A percentile compares a stretch with the other conserved stretches of the same genome.
Conservation (phyloP, 2,888 invertebrate genomes). For the Trachelus iudaicus region DNA sequence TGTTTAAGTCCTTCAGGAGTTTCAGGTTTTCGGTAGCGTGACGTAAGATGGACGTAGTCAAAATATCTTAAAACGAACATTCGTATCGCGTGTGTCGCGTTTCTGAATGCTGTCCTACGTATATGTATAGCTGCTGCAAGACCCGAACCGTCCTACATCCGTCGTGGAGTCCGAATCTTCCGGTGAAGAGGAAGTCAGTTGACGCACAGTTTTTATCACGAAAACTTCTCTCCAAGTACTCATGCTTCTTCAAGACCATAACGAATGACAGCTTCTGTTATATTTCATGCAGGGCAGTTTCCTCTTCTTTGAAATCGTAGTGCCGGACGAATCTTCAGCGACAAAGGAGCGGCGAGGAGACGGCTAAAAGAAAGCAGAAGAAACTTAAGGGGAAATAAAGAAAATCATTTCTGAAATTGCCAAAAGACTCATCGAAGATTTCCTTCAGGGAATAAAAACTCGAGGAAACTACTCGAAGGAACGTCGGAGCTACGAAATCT, state of each 20-base stretch:
- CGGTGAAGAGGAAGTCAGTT: slow-evolving; percentile 9
- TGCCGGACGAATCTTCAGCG: slow-evolving; percentile 12
- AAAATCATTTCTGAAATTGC: not conserved
- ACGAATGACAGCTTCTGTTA: slow-evolving; percentile 28
- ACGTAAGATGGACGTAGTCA: not conserved
- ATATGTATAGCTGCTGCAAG: not conserved
- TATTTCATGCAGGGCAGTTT: slow-evolving; percentile 10
- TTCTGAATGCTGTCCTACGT: not conserved
- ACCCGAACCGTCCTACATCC: not conserved
- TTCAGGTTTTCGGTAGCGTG: not conserved
- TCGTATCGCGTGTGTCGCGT: not conserved
- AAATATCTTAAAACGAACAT: not conserved
- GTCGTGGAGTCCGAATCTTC: not conserved
- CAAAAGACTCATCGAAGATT: not conserved
- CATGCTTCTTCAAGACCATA: slow-evolving; percentile 18
- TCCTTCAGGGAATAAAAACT: not conserved
- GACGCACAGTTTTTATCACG: slow-evolving; percentile 17
- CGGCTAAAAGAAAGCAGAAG: not conserved
- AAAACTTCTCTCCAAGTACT: slow-evolving; percentile 24
- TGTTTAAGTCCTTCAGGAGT: not conserved
- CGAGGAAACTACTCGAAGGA: not conserved
- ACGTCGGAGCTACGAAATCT: not conserved
- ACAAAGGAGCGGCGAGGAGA: not conserved
- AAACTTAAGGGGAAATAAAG: not conserved
- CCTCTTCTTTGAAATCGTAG: slow-evolving; percentile 15